A percentile compares a stretch with the other conserved stretches of the same genome.
phyloP scores from a whole-genome alignment of 2,797 vertebrate genomes.

The Scarus forsteni region DNA sequence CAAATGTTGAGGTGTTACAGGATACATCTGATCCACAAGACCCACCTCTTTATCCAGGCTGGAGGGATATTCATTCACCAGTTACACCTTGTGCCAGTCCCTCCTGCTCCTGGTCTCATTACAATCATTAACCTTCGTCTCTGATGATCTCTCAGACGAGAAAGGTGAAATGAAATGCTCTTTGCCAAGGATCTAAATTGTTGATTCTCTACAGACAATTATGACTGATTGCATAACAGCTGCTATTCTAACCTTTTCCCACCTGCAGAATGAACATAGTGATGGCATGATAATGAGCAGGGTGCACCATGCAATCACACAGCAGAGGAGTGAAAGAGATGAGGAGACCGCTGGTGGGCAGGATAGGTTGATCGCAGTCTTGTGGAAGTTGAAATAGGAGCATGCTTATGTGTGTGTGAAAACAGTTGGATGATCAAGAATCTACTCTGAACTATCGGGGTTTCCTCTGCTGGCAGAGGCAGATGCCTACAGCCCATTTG shows the following conservation, averaged over 20 bases:
- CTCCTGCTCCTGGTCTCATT: slow-evolving; percentile 14
- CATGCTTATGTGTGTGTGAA: too few relatives aligned
- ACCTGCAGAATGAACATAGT: slow-evolving; percentile 50
- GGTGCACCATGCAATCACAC: slow-evolving; percentile 17
- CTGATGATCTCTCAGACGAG: not conserved
- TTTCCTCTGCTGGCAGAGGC: too few relatives aligned
- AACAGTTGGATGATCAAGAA: too few relatives aligned
- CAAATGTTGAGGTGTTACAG: too few relatives aligned
- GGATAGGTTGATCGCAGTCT: too few relatives aligned
- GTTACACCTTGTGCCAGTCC: slow-evolving; percentile 13
- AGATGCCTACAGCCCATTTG: too few relatives aligned
- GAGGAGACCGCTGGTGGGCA: slow-evolving; percentile 12
- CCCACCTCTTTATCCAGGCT: too few relatives aligned
- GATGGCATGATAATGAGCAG: slow-evolving; percentile 38
- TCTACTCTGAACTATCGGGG: too few relatives aligned
- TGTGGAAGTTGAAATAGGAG: too few relatives aligned
- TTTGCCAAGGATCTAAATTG: slow-evolving; percentile 41
- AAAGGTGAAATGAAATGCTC: not conserved
- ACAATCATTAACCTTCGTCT: slow-evolving; percentile 24
- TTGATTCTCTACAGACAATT: slow-evolving; percentile 32
- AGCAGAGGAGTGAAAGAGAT: slow-evolving; percentile 15
- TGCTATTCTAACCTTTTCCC: slow-evolving; percentile 62
- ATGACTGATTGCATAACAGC: slow-evolving; percentile 51
- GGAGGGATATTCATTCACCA: slow-evolving; percentile 12
- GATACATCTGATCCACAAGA: too few relatives aligned